phyloP scores from a whole-genome alignment of 2,113 vertebrate genomes.

The Cryptotis parvus region DNA sequence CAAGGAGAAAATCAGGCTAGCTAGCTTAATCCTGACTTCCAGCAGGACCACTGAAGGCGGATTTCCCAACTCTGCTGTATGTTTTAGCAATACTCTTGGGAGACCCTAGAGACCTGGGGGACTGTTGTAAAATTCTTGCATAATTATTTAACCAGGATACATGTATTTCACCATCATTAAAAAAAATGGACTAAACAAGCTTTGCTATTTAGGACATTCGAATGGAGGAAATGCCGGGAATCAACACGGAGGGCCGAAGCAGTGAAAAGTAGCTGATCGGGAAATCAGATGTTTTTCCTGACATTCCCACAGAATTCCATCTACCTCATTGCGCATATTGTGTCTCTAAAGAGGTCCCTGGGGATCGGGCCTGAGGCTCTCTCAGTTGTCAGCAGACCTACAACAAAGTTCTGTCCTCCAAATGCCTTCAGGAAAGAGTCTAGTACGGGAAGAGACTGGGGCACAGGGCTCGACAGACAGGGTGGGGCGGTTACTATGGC shows the following conservation, averaged over 20 bases:
- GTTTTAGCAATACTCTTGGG: slow-evolving; percentile 1
- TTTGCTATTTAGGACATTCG: neutral
- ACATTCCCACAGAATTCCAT: slow-evolving; percentile 24
- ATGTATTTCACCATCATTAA: slow-evolving; percentile 37
- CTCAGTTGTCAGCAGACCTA: neutral
- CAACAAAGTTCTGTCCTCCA: neutral
- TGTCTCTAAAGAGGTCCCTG: neutral
- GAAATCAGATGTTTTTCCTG: neutral
- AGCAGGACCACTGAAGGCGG: neutral
- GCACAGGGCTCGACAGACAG: neutral
- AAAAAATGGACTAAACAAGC: neutral
- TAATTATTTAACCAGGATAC: slow-evolving; percentile 32
- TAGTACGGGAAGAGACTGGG: too few relatives aligned
- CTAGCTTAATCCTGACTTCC: slow-evolving; percentile 19
- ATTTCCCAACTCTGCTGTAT: neutral
- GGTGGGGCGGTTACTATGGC: neutral
- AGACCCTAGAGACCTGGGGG: neutral
- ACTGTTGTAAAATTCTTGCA: slow-evolving; percentile 30
- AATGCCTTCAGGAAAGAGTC: neutral
- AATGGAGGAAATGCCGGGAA: slow-evolving; percentile 40
- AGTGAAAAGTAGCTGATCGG: slow-evolving; percentile 10
- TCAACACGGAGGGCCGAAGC: slow-evolving; percentile 43
- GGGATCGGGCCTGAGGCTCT: neutral
- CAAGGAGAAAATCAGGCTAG: slow-evolving; percentile 16
- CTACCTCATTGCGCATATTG: neutral